A percentile compares a stretch with the other conserved stretches of the same genome.
Evolutionary conservation across 2,888 invertebrate genomes (phyloP).

Genomic region (Glyphotaelius pellucidus): DNA sequence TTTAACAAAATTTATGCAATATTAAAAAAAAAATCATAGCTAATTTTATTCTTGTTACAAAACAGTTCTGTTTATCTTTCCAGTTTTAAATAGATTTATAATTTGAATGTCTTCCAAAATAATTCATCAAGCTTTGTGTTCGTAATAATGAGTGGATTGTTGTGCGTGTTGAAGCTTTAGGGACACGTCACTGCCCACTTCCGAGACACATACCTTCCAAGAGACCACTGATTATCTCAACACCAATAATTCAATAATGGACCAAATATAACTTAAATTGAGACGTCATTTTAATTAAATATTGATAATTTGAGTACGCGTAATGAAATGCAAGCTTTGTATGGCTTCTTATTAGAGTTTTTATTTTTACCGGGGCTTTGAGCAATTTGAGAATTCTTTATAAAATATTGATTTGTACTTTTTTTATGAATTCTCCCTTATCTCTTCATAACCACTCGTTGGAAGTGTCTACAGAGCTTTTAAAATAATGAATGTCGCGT

Average conservation of each 20-base stretch:
- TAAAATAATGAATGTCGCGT: slow-evolving; percentile 11
- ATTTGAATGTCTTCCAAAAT: slow-evolving; percentile 33
- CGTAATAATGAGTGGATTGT: neutral
- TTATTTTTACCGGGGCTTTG: neutral
- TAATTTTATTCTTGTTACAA: slow-evolving; percentile 10
- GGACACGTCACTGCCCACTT: neutral
- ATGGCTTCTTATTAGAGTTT: neutral
- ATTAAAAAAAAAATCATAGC: neutral
- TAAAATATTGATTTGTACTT: neutral
- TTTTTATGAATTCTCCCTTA: neutral
- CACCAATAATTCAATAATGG: neutral
- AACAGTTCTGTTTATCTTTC: neutral
- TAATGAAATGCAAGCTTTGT: neutral
- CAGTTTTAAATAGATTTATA: neutral
- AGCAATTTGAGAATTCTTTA: neutral
- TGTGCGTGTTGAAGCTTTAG: neutral
- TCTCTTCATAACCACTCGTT: neutral
- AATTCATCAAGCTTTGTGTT: slow-evolving; percentile 2
- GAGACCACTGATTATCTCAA: neutral
- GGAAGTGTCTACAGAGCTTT: slow-evolving; percentile 18
- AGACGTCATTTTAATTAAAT: slow-evolving; percentile 11
- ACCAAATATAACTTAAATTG: slow-evolving; percentile 31
- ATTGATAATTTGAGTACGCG: neutral
- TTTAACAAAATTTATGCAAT: slow-evolving; percentile 16
- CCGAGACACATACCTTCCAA: neutral